phyloP scores from a whole-genome alignment of 2,888 invertebrate species.

The Dryocosmus kuriphilus region DNA sequence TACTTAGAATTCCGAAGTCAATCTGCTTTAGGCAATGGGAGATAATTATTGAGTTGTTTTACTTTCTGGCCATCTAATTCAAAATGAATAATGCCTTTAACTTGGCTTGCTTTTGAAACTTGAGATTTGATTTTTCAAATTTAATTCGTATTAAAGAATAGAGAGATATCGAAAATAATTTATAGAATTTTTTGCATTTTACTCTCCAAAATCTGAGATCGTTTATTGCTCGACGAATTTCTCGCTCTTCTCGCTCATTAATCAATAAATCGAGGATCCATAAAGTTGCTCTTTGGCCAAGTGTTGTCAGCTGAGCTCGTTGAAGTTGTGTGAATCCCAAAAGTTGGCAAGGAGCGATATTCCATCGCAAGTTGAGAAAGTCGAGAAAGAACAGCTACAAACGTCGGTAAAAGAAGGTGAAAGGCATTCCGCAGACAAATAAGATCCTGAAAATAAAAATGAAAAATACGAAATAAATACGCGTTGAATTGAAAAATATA shows the following conservation, averaged over 20 bases:
- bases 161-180: no score
- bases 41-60: slow-evolving; percentile 84
- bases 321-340: slow-evolving; percentile 99
- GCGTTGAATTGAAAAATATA: background rate
- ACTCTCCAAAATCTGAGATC: slow-evolving; percentile 96
- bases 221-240: slow-evolving; percentile 86
- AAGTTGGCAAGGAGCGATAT: slow-evolving; percentile 89
- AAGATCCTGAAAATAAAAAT: slow-evolving; percentile 84
- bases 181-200: slow-evolving; percentile 71
- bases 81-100: slow-evolving; percentile 19
- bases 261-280: slow-evolving; percentile 97
- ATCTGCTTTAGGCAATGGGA: no score
- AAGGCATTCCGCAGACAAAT: slow-evolving; percentile 93
- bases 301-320: slow-evolving; percentile 98
- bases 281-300: slow-evolving; percentile 96
- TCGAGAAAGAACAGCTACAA: slow-evolving; percentile 89
- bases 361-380: slow-evolving; percentile 89
- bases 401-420: slow-evolving; percentile 89
- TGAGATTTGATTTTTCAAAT: no score
- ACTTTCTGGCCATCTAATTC: slow-evolving; percentile 89
- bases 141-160: no score
- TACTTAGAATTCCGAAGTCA: no score
- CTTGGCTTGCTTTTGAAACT: no score
- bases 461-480: background rate
- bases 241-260: slow-evolving; percentile 95